Base-by-base conservation (phyloP, 2,113 vertebrate genomes). In the Micromys minutus region DNA sequence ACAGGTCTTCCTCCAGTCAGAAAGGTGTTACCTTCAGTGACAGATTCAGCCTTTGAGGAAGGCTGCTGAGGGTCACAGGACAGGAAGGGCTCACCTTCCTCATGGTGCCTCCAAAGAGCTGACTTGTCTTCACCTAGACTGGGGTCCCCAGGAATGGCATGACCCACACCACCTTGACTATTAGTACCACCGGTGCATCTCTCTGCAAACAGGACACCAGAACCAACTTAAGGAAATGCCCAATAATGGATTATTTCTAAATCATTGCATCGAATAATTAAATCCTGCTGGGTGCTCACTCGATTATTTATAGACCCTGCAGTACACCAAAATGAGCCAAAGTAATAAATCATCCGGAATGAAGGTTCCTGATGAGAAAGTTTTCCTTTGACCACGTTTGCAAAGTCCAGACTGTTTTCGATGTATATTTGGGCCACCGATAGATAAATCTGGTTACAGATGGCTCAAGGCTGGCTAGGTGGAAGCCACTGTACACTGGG, bases 181-280 rank as follows among this genome's bases (percentile, higher is more conserved):
- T 95, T 88, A 7, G 86, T 91, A 47, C 79, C 91, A 63, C 84
- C 6, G 15, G 2, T 89, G 84, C 84, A 52, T 50, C 22, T 77
- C 52, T 91, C 55, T 72, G 17, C 80, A 96, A 87, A 97, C n/a
- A 77, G 75, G 69, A 21, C 11, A 88, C 81, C 79, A 89, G 42
- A 84, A 96, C 84, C 79, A 93, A 42, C 93, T 89, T 97, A 96
- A 95, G 55, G 87, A 97, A 97, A 85, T 69, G 0, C 80, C 96
- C 93, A 95, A 83, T 98, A 97, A 97, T 93, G 86, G 72, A 90
- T 97, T 98, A 97, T 97, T 97, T 95, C 90, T 94, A 92, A 96
- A 97, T 69, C 89, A 94, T 45, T 94, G 83, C 94, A 91, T 97
- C 94, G n/a, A 65, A 79, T 97, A 94, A 93, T 97, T 93, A 95